A percentile compares a stretch with the other conserved stretches of the same genome.
Conservation (phyloP, 1,140 invertebrate species). For the Drosophila busckii region DNA sequence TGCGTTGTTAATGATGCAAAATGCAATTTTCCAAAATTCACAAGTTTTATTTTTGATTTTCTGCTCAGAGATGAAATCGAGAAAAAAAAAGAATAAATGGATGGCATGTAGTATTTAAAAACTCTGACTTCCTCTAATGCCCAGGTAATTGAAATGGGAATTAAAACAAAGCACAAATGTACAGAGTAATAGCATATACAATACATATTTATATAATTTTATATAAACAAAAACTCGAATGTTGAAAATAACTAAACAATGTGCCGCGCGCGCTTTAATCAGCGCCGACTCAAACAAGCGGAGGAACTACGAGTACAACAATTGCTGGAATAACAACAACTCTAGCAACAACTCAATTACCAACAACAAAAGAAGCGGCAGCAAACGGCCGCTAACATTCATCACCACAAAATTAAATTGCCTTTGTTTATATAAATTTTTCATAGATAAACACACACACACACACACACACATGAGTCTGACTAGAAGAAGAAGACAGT, state of each 20-base stretch:
- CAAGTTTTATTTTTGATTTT: conserved; percentile 60
- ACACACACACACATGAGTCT: background rate
- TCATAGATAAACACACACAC: conserved; percentile 23
- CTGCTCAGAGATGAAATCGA: background rate
- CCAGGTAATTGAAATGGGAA: too few relatives aligned
- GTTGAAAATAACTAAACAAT: conserved; percentile 56
- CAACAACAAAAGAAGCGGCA: conserved; percentile 40
- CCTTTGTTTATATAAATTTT: conserved; percentile 69
- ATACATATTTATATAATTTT: conserved; percentile 20
- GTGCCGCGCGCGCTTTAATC: conserved; percentile 60
- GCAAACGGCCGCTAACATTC: conserved; percentile 64
- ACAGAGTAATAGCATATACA: background rate
- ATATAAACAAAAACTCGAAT: conserved; percentile 36
- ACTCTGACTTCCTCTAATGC: conserved; percentile 7
- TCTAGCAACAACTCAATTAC: conserved; percentile 65
- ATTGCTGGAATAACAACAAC: conserved; percentile 39
- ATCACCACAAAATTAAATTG: conserved; percentile 74
- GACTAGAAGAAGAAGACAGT: conserved; percentile 33
- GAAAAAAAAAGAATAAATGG: conserved; percentile 6
- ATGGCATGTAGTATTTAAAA: too few relatives aligned
- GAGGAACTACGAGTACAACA: conserved; percentile 9
- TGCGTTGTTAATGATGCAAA: conserved; percentile 76
- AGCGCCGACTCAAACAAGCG: conserved; percentile 47
- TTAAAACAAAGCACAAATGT: too few relatives aligned
- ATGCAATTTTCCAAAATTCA: conserved; percentile 70